Evolutionary conservation across 1,140 invertebrate species (phyloP).

Genomic region (Pseudomyrmex concolor): DNA sequence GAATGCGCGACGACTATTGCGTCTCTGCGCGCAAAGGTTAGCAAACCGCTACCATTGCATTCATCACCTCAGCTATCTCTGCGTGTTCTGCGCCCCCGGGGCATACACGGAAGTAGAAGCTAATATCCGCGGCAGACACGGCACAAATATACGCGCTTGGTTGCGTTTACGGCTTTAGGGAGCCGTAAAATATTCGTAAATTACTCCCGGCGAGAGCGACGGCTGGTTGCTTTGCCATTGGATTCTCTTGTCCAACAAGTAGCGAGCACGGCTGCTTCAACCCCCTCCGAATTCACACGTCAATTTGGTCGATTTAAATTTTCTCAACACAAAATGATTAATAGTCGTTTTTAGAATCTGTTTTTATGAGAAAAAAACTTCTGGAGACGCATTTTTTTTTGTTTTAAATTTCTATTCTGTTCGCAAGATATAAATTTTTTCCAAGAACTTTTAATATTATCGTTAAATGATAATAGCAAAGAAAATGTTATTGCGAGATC

Average conservation of each 20-base stretch:
- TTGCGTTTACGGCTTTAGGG: slow-evolving; percentile 56
- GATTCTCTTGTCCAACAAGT: slow-evolving; percentile 48
- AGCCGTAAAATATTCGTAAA: slow-evolving; percentile 59
- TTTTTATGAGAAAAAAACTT: too few species aligned
- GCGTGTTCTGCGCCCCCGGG: slow-evolving; percentile 33
- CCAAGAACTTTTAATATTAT: not conserved
- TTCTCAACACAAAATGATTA: not conserved
- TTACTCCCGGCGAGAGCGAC: slow-evolving; percentile 43
- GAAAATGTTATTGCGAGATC: too few species aligned
- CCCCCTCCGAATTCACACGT: not conserved
- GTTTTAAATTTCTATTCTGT: not conserved
- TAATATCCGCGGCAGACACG: slow-evolving; percentile 54
- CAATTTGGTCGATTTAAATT: slow-evolving; percentile 25
- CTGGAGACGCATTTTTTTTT: too few species aligned
- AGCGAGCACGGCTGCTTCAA: slow-evolving; percentile 12
- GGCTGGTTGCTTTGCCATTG: slow-evolving; percentile 11
- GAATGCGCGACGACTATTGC: slow-evolving; percentile 38
- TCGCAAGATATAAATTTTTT: not conserved
- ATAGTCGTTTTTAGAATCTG: too few species aligned
- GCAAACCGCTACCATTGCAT: slow-evolving; percentile 42
- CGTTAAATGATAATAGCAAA: not conserved
- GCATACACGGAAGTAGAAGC: slow-evolving; percentile 49
- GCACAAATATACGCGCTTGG: slow-evolving; percentile 52
- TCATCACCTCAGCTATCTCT: slow-evolving; percentile 52
- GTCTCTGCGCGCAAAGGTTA: slow-evolving; percentile 44